A percentile compares a stretch with the other conserved stretches of the same genome.
These are phyloP conservation scores for Leptocoma aspasia DNA, from an alignment of 2,113 vertebrate species.

Conservation along the genomic window DNA sequence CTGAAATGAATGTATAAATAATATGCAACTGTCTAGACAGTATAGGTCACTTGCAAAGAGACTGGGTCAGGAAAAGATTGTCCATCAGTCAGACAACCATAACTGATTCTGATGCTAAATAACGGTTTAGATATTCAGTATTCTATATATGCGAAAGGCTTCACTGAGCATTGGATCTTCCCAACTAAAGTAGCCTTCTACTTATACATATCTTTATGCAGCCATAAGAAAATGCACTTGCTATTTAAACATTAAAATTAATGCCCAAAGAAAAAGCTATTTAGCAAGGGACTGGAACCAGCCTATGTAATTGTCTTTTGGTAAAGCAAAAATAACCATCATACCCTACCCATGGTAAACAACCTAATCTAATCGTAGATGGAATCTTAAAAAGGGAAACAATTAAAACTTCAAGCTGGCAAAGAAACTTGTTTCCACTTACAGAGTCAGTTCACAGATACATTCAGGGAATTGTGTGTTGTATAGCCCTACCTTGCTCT, in stretches of 20 bases:
- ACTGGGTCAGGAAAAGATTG: conserved; percentile 94
- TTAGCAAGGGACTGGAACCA: conserved; percentile 65
- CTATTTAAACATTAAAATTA: conserved; percentile 83
- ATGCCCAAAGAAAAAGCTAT: conserved; percentile 65
- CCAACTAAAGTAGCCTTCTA: conserved; percentile 83
- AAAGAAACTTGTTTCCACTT: conserved; percentile 10
- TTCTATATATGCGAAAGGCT: conserved; percentile 98
- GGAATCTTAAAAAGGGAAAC: conserved; percentile 55
- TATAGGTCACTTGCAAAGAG: conserved; percentile 95
- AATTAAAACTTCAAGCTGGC: conserved; percentile 27
- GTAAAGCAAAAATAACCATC: conserved; percentile 67
- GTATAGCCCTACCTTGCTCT: background rate
- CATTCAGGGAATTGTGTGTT: background rate
- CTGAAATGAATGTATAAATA: conserved; percentile 93
- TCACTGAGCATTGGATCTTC: conserved; percentile 90
- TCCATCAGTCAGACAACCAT: conserved; percentile 99
- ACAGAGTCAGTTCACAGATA: background rate
- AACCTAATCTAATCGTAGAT: background rate
- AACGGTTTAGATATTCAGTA: conserved; percentile 94
- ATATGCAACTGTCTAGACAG: conserved; percentile 94
- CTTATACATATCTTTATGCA: conserved; percentile 85
- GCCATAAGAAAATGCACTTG: conserved; percentile 74
- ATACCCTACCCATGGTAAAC: background rate
- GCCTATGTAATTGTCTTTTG: conserved; percentile 60
- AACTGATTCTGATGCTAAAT: conserved; percentile 99